Percentiles rank a stretch among this genome's conserved stretches.
Conservation (phyloP, 2,113 vertebrate genomes). For the Corydoras sp. region DNA sequence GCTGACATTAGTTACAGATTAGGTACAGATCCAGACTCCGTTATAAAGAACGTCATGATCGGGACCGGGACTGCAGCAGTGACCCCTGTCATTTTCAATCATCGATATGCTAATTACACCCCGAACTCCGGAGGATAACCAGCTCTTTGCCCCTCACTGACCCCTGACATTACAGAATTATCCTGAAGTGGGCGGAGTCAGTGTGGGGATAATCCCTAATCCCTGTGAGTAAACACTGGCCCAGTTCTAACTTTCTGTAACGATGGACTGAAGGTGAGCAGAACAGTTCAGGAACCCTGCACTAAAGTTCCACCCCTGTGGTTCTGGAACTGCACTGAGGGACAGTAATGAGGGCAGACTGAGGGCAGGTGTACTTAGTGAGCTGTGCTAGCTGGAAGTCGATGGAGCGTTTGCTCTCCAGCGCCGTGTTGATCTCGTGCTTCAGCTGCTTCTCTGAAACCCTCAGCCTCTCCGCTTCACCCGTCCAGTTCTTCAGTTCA, state of each 20-base stretch:
- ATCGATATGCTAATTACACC: too few species aligned
- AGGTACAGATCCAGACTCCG: too few species aligned
- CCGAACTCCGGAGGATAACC: neutral
- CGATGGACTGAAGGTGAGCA: neutral
- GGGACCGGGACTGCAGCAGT: too few species aligned
- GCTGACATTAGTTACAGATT: too few species aligned
- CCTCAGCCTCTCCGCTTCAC: constrained; percentile 85
- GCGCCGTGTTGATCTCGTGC: constrained; percentile 87
- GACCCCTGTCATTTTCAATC: too few species aligned
- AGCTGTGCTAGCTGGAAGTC: constrained; percentile 95
- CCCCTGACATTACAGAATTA: constrained; percentile 39
- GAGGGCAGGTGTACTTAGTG: constrained; percentile 75
- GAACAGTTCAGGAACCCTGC: too few species aligned
- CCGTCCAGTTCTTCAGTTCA: constrained; percentile 80
- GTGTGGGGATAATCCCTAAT: constrained; percentile 54
- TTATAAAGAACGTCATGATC: too few species aligned
- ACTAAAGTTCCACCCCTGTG: neutral
- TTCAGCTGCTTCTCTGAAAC: constrained; percentile 94
- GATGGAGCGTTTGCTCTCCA: constrained; percentile 89
- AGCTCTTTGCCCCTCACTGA: neutral
- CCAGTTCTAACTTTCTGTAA: neutral
- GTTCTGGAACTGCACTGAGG: neutral
- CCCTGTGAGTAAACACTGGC: constrained; percentile 53
- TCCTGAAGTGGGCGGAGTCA: constrained; percentile 9
- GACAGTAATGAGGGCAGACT: neutral